Conservation (phyloP, 2,888 invertebrate genomes). For the Drosophila leonis region DNA sequence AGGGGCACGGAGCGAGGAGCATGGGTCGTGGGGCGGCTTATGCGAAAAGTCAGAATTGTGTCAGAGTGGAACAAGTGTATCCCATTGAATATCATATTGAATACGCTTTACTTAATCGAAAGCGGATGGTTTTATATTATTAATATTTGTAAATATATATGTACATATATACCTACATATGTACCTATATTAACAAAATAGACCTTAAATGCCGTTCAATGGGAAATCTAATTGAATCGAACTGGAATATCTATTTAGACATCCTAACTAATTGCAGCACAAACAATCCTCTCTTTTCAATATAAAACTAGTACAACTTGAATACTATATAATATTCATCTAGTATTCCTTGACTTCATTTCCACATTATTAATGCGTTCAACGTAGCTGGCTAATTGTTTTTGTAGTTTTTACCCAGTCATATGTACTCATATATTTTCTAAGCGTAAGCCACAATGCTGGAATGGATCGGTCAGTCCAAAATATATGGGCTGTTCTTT, state of each 20-base stretch:
- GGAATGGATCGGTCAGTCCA: background rate
- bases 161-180: background rate
- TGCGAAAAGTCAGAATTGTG: conserved; percentile 58
- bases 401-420: conserved; percentile 1
- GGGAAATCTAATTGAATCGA: background rate
- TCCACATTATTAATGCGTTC: too few relatives aligned
- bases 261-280: too few relatives aligned
- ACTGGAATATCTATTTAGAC: too few relatives aligned
- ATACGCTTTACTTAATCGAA: background rate
- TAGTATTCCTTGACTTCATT: background rate
- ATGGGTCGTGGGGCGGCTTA: conserved; percentile 6
- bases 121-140: background rate
- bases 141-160: too few relatives aligned
- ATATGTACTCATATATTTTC: conserved; percentile 4
- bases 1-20: background rate
- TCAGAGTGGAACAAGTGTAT: conserved; percentile 41
- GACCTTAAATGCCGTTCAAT: background rate
- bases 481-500: background rate
- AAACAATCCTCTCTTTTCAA: too few relatives aligned
- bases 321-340: background rate
- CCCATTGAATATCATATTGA: conserved; percentile 28
- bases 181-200: too few relatives aligned
- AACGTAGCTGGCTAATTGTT: background rate
- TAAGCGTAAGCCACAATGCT: background rate
- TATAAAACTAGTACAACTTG: too few relatives aligned